Percentiles rank a stretch among this genome's conserved stretches.
These are phyloP conservation scores for Episyrphus balteatus DNA, from an alignment of 1,140 invertebrate genomes.

Conservation along the genomic window DNA sequence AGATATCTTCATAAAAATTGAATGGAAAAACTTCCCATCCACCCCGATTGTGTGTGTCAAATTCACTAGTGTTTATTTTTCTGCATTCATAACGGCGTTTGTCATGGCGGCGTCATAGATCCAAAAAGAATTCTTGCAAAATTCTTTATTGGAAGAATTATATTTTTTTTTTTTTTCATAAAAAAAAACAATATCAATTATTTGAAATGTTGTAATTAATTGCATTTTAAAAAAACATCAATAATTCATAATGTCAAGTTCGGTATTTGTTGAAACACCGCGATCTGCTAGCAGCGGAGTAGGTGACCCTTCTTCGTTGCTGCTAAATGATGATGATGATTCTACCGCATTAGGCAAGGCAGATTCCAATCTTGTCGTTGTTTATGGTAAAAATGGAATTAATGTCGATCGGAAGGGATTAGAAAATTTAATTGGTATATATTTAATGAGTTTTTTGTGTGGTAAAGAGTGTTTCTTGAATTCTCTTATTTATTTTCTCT, in stretches of 20 bases:
- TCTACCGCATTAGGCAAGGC: background rate
- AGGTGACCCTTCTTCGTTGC: constrained; percentile 7
- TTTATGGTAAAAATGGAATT: constrained; percentile 61
- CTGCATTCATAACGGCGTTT: too few species aligned
- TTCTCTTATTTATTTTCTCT: background rate
- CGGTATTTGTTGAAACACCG: constrained; percentile 25
- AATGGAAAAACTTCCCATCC: too few species aligned
- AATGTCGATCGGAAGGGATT: constrained; percentile 58
- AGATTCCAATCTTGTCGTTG: constrained; percentile 47
- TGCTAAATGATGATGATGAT: background rate
- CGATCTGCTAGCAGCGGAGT: constrained; percentile 12
- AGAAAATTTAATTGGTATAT: constrained; percentile 55
- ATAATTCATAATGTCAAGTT: constrained; percentile 25
- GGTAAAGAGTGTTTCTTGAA: constrained; percentile 16
- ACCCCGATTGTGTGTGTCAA: too few species aligned
- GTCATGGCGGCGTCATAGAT: too few species aligned
- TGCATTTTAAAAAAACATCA: background rate
- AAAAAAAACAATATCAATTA: too few species aligned
- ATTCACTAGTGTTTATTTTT: too few species aligned
- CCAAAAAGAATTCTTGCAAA: too few species aligned
- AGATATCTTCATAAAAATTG: too few species aligned
- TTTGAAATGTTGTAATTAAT: too few species aligned
- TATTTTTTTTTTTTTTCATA: too few species aligned
- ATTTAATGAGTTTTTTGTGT: constrained; percentile 40
- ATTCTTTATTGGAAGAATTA: too few species aligned